Base-by-base conservation (phyloP, 1,140 invertebrate species). In the Aleiodes sp. region DNA sequence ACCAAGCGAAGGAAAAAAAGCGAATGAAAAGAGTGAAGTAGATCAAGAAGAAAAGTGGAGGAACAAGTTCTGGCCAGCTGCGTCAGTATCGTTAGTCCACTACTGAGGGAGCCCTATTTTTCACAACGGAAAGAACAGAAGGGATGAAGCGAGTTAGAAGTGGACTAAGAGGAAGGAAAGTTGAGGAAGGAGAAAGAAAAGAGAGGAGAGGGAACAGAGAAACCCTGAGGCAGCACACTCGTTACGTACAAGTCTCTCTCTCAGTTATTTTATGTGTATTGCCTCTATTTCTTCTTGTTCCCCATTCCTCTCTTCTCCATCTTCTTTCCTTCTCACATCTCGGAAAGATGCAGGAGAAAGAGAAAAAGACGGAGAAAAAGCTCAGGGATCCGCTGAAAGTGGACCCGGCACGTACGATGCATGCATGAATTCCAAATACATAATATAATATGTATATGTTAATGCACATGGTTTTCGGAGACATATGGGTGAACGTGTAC, bases 401-500 rank as follows among this genome's bases (percentile, higher is more conserved):
- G 37, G 59, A 68, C 59, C 33, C 16, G 19, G 66, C 57, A 62
- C 29, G 60, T 63, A 63, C 67, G 39, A 69, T 57, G 67, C 60
- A 63, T 69, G 26, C 26, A 69, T 63, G 41, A 68, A 62, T 62
- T 43, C 46, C 26, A 62, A 68, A 62, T 68, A 46, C 57, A 68
- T 68, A 62, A 46, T 35, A 65, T 52, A 28, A 39, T 39, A 62
- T 52, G 21, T 52, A 52, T 52, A 52, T 52, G 21, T 24, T n/a
- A 52, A 52, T 52, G 46, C 21, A 31, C n/a, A 59, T 31, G 19
- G 46, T 21, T 10, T 0, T 6, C 4, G 12, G 12, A 31, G 24
- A 59, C 26, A 59, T 59, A 29, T 59, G 26, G 28, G 14, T 31
- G 29, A 24, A 52, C 16, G 16, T 52, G 46, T 52, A 52, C 46